A percentile compares a stretch with the other conserved stretches of the same genome.
phyloP scores from a whole-genome alignment of 2,113 vertebrate genomes.

The Scopus umbretta region DNA sequence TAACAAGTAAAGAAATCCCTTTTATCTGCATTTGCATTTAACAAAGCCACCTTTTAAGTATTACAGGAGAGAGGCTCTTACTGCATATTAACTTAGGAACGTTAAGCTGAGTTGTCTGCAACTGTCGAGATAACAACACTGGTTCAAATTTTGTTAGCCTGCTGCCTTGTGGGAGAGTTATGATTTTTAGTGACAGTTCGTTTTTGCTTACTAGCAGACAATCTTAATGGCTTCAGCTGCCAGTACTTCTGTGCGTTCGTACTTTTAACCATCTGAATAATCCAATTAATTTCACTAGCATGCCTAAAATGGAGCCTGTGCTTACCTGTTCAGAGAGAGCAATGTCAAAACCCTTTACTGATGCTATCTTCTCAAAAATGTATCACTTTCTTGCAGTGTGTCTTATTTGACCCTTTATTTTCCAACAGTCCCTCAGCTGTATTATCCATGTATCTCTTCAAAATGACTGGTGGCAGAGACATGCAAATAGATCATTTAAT shows the following conservation, averaged over 20 bases:
- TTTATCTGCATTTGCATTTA: not conserved
- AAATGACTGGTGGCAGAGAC: not conserved
- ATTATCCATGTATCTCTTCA: not conserved
- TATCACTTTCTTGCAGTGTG: not conserved
- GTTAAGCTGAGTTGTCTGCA: not conserved
- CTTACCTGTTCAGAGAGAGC: not conserved
- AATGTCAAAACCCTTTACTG: not conserved
- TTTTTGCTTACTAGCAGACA: not conserved
- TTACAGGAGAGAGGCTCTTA: not conserved
- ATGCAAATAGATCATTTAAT: conserved; percentile 39
- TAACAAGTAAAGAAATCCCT: not conserved
- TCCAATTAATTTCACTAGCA: not conserved
- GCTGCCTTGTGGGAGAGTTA: not conserved
- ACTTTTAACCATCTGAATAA: not conserved
- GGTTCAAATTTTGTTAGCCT: not conserved
- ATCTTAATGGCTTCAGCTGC: not conserved
- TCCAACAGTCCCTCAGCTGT: not conserved
- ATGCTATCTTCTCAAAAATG: not conserved
- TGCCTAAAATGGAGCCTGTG: not conserved
- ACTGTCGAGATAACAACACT: not conserved
- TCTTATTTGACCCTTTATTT: not conserved
- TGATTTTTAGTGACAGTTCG: not conserved
- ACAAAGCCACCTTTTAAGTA: not conserved
- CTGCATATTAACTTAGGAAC: not conserved
- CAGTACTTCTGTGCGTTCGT: not conserved